phyloP scores from a whole-genome alignment of 64 coral and sea anemone genomes.

The Anthopleura sola region DNA sequence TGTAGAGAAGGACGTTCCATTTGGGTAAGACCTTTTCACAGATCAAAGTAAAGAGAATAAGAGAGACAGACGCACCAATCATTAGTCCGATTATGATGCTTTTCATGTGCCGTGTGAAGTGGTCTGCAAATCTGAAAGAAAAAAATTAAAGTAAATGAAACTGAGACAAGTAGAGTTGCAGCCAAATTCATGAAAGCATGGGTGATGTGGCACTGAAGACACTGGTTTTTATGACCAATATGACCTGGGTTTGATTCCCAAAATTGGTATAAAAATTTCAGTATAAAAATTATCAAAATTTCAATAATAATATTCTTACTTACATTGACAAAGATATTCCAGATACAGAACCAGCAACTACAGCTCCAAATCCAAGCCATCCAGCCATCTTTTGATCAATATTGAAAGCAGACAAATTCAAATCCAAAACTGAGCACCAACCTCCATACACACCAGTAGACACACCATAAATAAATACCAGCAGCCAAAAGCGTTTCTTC shows the following conservation, averaged over 20 bases:
- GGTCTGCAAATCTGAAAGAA: conserved; percentile 82
- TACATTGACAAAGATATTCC: conserved; percentile 96
- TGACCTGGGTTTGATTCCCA: no score
- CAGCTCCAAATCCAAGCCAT: conserved; percentile 87
- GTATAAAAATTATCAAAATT: no score
- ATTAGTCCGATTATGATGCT: conserved; percentile 61
- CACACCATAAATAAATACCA: conserved; percentile 83
- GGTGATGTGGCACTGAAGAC: no score
- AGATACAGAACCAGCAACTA: conserved; percentile 81
- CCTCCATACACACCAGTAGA: conserved; percentile 95
- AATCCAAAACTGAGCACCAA: conserved; percentile 91
- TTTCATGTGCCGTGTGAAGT: conserved; percentile 92
- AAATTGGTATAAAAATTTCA: no score
- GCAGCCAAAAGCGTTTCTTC: conserved; percentile 78
- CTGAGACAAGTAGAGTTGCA: no score
- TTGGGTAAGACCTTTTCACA: conserved; percentile 61
- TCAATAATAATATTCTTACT: conserved; percentile 18
- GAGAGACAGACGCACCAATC: conserved; percentile 55
- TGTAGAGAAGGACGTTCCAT: conserved; percentile 50
- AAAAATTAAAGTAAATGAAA: background rate
- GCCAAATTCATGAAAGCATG: no score
- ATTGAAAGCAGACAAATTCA: conserved; percentile 77
- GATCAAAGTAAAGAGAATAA: conserved; percentile 72
- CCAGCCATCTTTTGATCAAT: conserved; percentile 75
- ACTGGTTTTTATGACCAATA: no score